Percentiles rank a stretch among this genome's conserved stretches.
Evolutionary conservation across 2,113 vertebrate genomes (phyloP).

Genomic region (Phylloscopus whistleri): DNA sequence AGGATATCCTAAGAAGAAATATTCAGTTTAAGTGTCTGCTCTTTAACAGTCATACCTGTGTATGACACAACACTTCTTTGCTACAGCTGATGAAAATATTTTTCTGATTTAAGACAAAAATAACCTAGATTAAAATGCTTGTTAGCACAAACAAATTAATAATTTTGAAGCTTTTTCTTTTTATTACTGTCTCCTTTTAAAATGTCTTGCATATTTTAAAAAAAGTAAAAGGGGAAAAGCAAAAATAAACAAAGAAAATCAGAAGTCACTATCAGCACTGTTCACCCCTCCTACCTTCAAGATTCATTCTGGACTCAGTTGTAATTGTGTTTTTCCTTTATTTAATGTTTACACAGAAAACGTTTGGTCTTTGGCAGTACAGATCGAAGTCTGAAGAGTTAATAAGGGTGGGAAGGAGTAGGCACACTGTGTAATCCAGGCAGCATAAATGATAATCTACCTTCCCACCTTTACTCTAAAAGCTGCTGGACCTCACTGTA

Average conservation of each 20-base stretch:
- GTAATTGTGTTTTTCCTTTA: background rate
- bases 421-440: background rate
- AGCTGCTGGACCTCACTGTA: background rate
- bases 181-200: background rate
- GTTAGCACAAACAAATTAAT: background rate
- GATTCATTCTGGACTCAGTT: background rate
- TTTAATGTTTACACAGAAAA: background rate
- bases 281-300: background rate
- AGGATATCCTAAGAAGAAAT: background rate
- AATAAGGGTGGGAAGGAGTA: background rate
- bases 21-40: background rate
- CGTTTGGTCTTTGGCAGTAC: background rate
- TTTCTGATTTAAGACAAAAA: background rate
- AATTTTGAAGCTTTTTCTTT: background rate
- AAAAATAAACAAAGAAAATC: background rate
- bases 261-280: background rate
- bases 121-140: background rate
- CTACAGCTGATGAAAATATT: background rate
- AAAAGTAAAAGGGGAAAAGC: background rate
- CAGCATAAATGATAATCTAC: background rate
- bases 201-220: background rate
- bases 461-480: background rate
- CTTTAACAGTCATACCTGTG: background rate
- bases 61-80: background rate
- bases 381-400: background rate